phyloP scores from a whole-genome alignment of 2,888 invertebrate species.

The Oscheius sp. region DNA sequence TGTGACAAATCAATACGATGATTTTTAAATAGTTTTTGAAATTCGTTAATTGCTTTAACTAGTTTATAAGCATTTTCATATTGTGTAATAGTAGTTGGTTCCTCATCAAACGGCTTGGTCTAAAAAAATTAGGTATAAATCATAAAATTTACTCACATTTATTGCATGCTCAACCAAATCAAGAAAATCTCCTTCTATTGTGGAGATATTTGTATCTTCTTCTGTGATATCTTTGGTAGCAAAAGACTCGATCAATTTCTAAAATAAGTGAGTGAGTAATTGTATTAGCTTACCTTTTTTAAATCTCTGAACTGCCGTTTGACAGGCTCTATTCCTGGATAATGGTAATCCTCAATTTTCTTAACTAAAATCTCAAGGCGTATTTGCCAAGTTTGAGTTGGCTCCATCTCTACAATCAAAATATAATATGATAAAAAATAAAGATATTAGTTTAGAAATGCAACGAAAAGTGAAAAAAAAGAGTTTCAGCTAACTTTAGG shows the following conservation, averaged over 20 bases:
- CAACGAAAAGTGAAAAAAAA: neutral
- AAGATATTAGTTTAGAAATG: neutral
- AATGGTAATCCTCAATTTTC: neutral
- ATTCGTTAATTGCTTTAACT: neutral
- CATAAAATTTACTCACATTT: neutral
- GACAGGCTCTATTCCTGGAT: neutral
- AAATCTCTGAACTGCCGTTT: neutral
- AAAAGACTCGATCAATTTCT: too few species aligned
- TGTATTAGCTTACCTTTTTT: neutral
- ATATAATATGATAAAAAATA: neutral
- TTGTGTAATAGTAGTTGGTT: neutral
- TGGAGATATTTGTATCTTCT: neutral
- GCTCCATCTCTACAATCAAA: neutral
- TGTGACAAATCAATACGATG: neutral
- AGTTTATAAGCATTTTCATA: neutral
- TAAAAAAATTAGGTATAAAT: neutral
- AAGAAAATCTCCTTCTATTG: slow-evolving; percentile 3
- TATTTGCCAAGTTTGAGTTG: slow-evolving; percentile 1
- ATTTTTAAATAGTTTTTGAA: neutral
- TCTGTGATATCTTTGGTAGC: too few species aligned
- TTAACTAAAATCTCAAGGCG: slow-evolving; percentile 4
- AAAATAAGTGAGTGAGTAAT: neutral
- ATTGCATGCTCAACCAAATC: slow-evolving; percentile 2
- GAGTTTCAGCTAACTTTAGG: neutral
- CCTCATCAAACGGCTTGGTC: neutral